Base-by-base conservation (phyloP, 2,797 vertebrate genomes). In the Xenops minutus region DNA sequence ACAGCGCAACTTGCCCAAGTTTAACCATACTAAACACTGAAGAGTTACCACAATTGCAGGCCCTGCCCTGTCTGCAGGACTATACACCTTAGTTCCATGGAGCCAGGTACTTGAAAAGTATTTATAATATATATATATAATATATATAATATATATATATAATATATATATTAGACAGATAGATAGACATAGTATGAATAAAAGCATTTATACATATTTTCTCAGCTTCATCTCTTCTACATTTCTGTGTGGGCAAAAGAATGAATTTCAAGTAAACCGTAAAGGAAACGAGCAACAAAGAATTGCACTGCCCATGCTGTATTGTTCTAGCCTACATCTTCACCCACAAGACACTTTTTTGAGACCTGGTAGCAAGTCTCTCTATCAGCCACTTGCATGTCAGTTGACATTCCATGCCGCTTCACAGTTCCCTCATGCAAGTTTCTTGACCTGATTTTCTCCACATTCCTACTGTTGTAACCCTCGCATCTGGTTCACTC, bases 301-400 rank as follows among this genome's bases (percentile, higher is more conserved):
- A 52, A 68, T 6, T 67, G 32, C 44, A 77, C 10, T 80, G 74
- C 71, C 81, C 58, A 26, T 30, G 37, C n/a, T 92, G 73, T 22
- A 0, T 16, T 62, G 48, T 59, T 87, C 43, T 75, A 92, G 56
- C 52, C n/a, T 61, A 61, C 64, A 44, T 20, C 75, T 63, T 24
- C 10, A 8, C 64, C 56, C 58, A 64, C 0, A 0, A 48, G 4
- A 41, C 1, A 37, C 32, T 76, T 51, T 37, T 64, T 24, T 21
- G 44, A 76, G 55, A 80, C 22, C 27, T 22, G 52, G 52, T 7
- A 79, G 54, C 77, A 86, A 74, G 54, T 22, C 34, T 48, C 36
- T 55, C n/a, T 61, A 6, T 41, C 76, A 82, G 27, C 34, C 39
- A 21, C n/a, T 48, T 85, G 71, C 36, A 4, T 51, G 56, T 26